Evolutionary conservation across 2,113 vertebrate species (phyloP).

Genomic region (Mobula hypostoma): DNA sequence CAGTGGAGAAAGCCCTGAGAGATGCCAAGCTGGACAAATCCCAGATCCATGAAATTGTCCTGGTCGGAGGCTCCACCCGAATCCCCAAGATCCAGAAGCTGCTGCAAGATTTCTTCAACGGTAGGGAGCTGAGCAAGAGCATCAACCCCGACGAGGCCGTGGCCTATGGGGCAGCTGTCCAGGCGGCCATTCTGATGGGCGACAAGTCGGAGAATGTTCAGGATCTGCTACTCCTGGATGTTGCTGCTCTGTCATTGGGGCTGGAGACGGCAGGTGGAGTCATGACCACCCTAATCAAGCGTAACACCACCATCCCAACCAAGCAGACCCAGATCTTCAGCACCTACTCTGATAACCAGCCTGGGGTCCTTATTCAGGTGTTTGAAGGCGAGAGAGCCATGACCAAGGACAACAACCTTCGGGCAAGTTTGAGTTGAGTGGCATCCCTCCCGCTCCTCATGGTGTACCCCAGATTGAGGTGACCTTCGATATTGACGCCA

Average conservation of each 20-base stretch:
- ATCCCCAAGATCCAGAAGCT: constrained; percentile 75
- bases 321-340: constrained; percentile 78
- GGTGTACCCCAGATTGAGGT: constrained; percentile 68
- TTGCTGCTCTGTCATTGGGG: constrained; percentile 67
- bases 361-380: constrained; percentile 66
- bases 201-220: constrained; percentile 72
- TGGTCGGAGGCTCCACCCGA: constrained; percentile 71
- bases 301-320: constrained; percentile 72
- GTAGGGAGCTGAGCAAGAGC: constrained; percentile 73
- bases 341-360: constrained; percentile 72
- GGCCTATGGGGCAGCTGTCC: constrained; percentile 66
- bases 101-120: constrained; percentile 72
- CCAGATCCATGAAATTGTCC: constrained; percentile 68
- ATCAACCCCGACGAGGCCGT: constrained; percentile 74
- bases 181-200: constrained; percentile 70
- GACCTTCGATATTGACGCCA: neutral
- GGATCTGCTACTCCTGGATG: constrained; percentile 68
- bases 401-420: constrained; percentile 73
- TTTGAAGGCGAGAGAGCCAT: constrained; percentile 68
- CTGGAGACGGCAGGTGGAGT: constrained; percentile 70
- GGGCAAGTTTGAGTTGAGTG: constrained; percentile 69
- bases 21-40: constrained; percentile 72
- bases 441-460: constrained; percentile 66
- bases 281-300: constrained; percentile 71
- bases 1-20: constrained; percentile 69